Evolutionary conservation across 2,113 vertebrate species (phyloP), one percentile per base, ranked within the genome.

Genomic region (Ctenodactylus gundi): DNA sequence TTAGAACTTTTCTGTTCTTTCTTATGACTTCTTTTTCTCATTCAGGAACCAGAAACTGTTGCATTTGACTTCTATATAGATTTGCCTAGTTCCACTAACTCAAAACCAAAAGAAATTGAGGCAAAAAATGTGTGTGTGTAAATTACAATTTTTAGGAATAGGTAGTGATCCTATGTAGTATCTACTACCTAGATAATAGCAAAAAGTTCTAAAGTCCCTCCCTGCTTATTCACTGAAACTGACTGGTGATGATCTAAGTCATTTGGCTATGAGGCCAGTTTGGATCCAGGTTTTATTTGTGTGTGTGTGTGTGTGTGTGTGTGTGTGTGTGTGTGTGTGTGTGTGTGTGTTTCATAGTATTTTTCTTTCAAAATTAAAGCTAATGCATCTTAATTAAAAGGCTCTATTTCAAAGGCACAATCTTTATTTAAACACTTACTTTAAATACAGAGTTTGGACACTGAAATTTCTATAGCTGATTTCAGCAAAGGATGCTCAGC

Each of bases 121-220:
- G 10, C n/a, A 88, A 44, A 46, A 60, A 44, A 13, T 7, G 20
- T 75, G 29, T 75, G 27, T 34, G 70, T 7, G 15, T 7, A 0
- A 17, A 1, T 36, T 58, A 41, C 6, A 8, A 10, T 14, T 29
- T 51, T 68, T 11, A 7, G 1, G 7, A 4, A 5, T 2, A 1
- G 1, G 6, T 27, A 36, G 4, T 62, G 51, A 81, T 11, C 29
- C 12, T 41, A 21, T 39, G 36, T 6, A 65, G 25, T 34, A 34
- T n/a, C 27, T 34, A 60, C 4, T 9, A 49, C 21, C 39, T 46
- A 12, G 11, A 34, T 76, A 73, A 46, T 60, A 20, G 1, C 9
- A 23, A 78, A 89, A 76, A 1, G 7, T 58, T 25, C 55, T 36
- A 13, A 85, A 90, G 76, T 20, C 39, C 55, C 4, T 12, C 41